Conservation (phyloP, 2,888 invertebrate species). For the Brachypterus glaber region DNA sequence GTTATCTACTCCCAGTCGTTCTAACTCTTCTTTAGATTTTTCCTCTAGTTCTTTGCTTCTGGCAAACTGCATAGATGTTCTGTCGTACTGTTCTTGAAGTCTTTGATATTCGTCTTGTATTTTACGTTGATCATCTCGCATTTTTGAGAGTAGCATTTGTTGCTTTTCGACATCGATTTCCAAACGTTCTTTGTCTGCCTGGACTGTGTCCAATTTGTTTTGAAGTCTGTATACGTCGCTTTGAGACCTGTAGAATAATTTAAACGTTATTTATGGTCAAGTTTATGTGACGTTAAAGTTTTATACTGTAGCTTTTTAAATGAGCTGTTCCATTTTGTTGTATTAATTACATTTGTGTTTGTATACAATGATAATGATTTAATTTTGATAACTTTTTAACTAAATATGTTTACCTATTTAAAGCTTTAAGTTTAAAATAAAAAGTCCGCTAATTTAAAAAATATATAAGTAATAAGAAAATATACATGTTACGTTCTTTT, state of each 20-base stretch:
- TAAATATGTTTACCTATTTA: too few relatives aligned
- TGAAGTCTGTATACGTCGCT: constrained; percentile 83
- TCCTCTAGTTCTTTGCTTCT: constrained; percentile 86
- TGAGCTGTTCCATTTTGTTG: too few relatives aligned
- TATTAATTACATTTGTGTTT: too few relatives aligned
- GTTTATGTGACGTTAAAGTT: too few relatives aligned
- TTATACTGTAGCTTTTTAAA: too few relatives aligned
- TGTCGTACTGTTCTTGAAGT: constrained; percentile 81
- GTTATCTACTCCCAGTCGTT: constrained; percentile 65
- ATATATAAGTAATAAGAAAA: neutral
- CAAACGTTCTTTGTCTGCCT: constrained; percentile 78
- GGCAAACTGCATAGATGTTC: constrained; percentile 73
- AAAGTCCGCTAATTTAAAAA: too few relatives aligned
- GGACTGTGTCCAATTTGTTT: constrained; percentile 76
- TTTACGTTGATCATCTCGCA: constrained; percentile 77
- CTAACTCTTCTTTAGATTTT: constrained; percentile 77
- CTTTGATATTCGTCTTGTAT: constrained; percentile 77
- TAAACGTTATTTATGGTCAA: neutral
- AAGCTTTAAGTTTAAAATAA: too few relatives aligned
- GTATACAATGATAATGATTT: too few relatives aligned
- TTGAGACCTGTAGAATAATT: constrained; percentile 61
- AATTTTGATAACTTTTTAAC: too few relatives aligned
- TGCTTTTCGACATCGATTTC: constrained; percentile 82
- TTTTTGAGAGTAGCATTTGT: constrained; percentile 66
- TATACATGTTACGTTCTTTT: neutral